Conservation (phyloP, 2,888 invertebrate genomes). For the Troides aeacus region DNA sequence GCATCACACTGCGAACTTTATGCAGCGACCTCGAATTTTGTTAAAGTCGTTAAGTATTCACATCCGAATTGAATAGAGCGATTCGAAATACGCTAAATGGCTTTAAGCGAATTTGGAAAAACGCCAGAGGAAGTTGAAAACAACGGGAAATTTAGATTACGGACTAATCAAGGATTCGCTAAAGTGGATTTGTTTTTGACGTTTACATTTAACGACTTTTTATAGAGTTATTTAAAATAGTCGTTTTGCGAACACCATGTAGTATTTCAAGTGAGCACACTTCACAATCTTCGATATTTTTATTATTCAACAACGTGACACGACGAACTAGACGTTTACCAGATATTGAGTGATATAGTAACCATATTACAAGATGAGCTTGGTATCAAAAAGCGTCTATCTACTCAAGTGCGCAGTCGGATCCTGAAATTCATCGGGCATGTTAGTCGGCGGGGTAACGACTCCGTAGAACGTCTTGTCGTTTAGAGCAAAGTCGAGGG, state of each 20-base stretch:
- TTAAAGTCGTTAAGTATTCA: slow-evolving; percentile 10
- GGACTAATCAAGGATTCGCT: neutral
- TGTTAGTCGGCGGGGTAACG: too few relatives aligned
- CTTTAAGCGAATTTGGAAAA: slow-evolving; percentile 10
- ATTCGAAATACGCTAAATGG: slow-evolving; percentile 13
- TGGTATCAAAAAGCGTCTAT: too few relatives aligned
- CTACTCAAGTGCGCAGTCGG: too few relatives aligned
- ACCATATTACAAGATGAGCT: too few relatives aligned
- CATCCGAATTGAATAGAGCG: slow-evolving; percentile 12
- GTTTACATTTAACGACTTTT: neutral
- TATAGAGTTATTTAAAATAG: neutral
- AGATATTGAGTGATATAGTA: too few relatives aligned
- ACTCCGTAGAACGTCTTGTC: too few relatives aligned
- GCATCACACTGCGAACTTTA: neutral
- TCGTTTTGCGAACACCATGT: neutral
- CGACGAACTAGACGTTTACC: too few relatives aligned
- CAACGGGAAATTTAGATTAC: slow-evolving; percentile 8
- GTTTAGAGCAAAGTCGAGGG: too few relatives aligned
- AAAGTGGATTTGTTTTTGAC: neutral
- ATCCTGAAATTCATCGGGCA: too few relatives aligned
- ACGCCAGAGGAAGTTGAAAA: slow-evolving; percentile 10
- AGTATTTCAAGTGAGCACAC: too few relatives aligned
- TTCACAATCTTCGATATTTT: too few relatives aligned
- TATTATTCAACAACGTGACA: too few relatives aligned
- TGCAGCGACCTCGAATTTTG: slow-evolving; percentile 3